Base-by-base conservation (phyloP, 2,797 vertebrate genomes). In the Phoxinus dragarum region DNA sequence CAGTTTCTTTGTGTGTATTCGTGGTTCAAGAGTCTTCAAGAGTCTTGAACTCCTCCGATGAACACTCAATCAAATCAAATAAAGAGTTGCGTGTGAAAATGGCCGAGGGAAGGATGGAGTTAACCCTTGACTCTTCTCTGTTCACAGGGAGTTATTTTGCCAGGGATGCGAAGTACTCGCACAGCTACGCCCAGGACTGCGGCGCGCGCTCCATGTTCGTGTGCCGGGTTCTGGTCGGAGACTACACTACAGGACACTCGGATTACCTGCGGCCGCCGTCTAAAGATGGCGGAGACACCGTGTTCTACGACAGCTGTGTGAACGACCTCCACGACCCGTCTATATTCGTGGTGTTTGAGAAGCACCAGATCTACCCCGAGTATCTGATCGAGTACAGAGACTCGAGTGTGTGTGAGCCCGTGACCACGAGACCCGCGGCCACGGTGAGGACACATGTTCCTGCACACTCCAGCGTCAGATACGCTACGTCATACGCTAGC, bases 101-200 rank as follows among this genome's bases (percentile, higher is more conserved):
- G 27, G 27, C 27, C 47, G 47, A 49, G 47, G 12, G 14, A 12
- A 44, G 44, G 10, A 49, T 16, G 47, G 12, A 11, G 47, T 49
- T 1, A 47, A 40, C 27, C 40, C 42, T 11, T 61, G 56, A 61
- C 1, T 34, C 19, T 72, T 89, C 6, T 91, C 40, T 59, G 44
- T 86, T 88, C 87, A 31, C 92, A 99, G 98, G 98, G 40, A 99
- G 98, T 86, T 99, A 98, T 92, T 99, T 99, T 90, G 97, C 98
- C 87, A 93, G 95, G 1, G 97, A 99, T 68, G 97, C 98, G 0
- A 96, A 93, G 0, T 98, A 98, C 84, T 99, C 98, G 23, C 93
- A 98, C 92, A 90, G 78, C 82, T 99, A 98, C 95, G 96, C 96
- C 2, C 84, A 76, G 0, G 5, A 92, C 1, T 88, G 85, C 0